These are phyloP conservation scores for Molanna angustata DNA, from an alignment of 2,888 invertebrate species.

Conservation along the genomic window DNA sequence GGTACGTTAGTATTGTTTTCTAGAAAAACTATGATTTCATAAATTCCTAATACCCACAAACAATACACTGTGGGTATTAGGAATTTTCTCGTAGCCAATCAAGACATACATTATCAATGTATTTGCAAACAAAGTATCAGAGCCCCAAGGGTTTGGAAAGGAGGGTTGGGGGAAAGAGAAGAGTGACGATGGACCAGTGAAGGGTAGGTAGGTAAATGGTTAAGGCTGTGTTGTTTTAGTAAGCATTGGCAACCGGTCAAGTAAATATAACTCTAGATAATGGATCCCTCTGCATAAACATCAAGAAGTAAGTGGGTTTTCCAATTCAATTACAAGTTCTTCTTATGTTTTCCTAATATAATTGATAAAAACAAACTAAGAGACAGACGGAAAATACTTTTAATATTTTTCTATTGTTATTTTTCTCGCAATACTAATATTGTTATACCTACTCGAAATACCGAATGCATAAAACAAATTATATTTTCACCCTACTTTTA, in stretches of 20 bases:
- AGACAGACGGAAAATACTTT: no score
- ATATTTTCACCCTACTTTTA: no score
- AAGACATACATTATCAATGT: slow-evolving; percentile 32
- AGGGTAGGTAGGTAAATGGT: slow-evolving; percentile 21
- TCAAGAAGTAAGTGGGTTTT: background rate
- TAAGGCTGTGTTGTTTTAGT: slow-evolving; percentile 50
- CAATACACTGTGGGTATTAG: no score
- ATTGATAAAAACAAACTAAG: no score
- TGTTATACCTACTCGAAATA: no score
- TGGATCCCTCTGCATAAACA: slow-evolving; percentile 43
- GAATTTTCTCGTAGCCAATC: no score
- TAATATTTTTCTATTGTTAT: no score
- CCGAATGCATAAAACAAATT: no score
- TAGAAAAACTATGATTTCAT: no score
- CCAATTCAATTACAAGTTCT: slow-evolving; percentile 7
- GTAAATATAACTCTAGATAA: slow-evolving; percentile 53
- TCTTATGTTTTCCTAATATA: slow-evolving; percentile 4
- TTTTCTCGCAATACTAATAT: no score
- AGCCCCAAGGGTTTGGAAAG: background rate
- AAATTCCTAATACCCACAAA: no score
- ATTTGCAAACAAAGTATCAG: slow-evolving; percentile 27
- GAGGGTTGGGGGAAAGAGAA: slow-evolving; percentile 6
- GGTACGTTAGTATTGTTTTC: no score
- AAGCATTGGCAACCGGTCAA: slow-evolving; percentile 57
- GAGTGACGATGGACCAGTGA: slow-evolving; percentile 14